Percentiles rank a stretch among this genome's conserved stretches.
These are phyloP conservation scores for Bruchidius siliquastri DNA, from an alignment of 2,888 invertebrate species.

Conservation along the genomic window DNA sequence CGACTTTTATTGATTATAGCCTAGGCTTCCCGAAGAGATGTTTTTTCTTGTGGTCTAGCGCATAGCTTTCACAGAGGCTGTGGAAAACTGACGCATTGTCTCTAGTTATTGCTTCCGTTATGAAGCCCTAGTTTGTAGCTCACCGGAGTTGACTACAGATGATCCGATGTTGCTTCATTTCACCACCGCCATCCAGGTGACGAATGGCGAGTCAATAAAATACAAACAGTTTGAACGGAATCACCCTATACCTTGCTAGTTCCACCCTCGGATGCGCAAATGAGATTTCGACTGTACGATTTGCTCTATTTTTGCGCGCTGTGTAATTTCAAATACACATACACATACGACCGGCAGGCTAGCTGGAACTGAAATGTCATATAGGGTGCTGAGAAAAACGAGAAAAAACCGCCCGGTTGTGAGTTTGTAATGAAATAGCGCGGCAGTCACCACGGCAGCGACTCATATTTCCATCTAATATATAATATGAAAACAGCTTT, in stretches of 20 bases:
- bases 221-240: background rate
- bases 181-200: no score
- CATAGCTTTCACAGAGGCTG: no score
- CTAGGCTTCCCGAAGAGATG: no score
- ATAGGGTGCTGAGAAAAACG: background rate
- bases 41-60: no score
- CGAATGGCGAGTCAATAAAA: no score
- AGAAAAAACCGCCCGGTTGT: background rate
- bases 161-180: no score
- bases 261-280: conserved; percentile 36
- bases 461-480: background rate
- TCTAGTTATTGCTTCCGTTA: no score
- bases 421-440: background rate
- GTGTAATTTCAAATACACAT: conserved; percentile 22
- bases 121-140: no score
- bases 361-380: conserved; percentile 16
- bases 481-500: conserved; percentile 2
- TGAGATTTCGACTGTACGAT: conserved; percentile 39
- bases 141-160: no score
- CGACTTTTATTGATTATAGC: no score
- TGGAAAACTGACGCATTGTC: no score
- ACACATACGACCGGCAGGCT: conserved; percentile 1
- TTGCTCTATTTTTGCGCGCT: conserved; percentile 18
- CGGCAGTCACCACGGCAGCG: background rate
- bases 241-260: background rate